phyloP scores from a whole-genome alignment of 2,797 vertebrate species.

The Fratercula arctica region DNA sequence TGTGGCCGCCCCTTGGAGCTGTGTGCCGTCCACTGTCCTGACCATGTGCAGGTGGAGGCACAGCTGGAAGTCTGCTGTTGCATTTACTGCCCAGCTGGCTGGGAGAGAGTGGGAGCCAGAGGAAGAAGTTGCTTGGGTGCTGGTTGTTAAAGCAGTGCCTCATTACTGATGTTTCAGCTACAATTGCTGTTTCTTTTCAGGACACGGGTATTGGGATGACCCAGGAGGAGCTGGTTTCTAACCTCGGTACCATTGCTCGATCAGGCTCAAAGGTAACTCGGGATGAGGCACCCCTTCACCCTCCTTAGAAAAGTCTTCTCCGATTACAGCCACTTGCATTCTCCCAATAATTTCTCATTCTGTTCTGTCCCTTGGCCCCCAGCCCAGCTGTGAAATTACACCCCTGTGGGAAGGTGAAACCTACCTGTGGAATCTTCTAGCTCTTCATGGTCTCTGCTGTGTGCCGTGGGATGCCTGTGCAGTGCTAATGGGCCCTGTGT shows the following conservation, averaged over 20 bases:
- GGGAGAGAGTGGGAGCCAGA: background rate
- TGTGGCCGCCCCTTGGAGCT: background rate
- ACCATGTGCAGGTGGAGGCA: background rate
- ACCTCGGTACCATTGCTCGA: constrained; percentile 93
- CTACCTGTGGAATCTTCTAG: background rate
- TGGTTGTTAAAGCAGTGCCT: background rate
- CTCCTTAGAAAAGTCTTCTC: background rate
- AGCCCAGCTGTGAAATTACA: background rate
- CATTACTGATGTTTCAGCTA: background rate
- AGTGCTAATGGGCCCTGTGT: background rate
- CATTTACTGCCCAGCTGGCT: background rate
- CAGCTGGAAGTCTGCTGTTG: background rate
- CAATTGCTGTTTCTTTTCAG: constrained; percentile 70
- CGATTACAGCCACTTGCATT: background rate
- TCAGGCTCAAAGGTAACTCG: constrained; percentile 94
- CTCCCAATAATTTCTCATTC: background rate
- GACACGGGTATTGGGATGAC: constrained; percentile 97
- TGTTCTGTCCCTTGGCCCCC: background rate
- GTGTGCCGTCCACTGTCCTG: background rate
- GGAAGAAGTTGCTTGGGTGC: background rate
- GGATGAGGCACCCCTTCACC: background rate
- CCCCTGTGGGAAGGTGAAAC: background rate
- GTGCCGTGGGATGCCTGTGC: background rate
- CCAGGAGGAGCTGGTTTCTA: constrained; percentile 89
- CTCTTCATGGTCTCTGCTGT: background rate